phyloP scores from a whole-genome alignment of 2,888 invertebrate species.

The Pyrrhosoma nymphula region DNA sequence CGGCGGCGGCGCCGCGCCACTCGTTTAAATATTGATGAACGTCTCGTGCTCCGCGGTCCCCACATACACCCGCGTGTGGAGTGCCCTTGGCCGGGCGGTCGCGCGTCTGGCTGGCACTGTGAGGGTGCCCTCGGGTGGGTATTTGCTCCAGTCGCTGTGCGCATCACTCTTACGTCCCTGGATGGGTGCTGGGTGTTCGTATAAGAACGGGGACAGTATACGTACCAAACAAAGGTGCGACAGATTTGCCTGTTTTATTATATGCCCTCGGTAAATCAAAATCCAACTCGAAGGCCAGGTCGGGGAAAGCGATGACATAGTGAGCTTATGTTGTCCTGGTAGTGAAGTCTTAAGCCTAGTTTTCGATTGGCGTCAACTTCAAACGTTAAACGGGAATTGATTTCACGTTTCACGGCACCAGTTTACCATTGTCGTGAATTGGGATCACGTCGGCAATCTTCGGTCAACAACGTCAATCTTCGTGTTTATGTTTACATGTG shows the following conservation, averaged over 20 bases:
- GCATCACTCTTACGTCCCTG: neutral
- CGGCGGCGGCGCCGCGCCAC: neutral
- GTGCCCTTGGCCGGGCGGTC: neutral
- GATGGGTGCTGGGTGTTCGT: neutral
- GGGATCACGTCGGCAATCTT: too few relatives aligned
- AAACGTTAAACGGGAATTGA: too few relatives aligned
- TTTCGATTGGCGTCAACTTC: too few relatives aligned
- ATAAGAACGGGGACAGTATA: neutral
- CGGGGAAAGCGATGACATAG: too few relatives aligned
- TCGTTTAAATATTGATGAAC: constrained; percentile 26
- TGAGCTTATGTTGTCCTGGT: too few relatives aligned
- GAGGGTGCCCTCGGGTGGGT: neutral
- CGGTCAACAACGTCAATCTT: too few relatives aligned
- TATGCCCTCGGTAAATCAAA: neutral
- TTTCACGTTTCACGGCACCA: too few relatives aligned
- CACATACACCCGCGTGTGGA: neutral
- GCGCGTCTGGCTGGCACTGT: neutral
- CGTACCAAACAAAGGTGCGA: neutral
- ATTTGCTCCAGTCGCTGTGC: neutral
- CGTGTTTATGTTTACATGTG: too few relatives aligned
- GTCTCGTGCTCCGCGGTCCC: neutral
- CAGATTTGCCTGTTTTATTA: neutral
- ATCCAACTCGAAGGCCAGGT: neutral
- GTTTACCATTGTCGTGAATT: too few relatives aligned
- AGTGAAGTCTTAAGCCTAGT: too few relatives aligned